Base-by-base conservation (phyloP, 1,140 invertebrate species). In the Galendromus occidentalis region DNA sequence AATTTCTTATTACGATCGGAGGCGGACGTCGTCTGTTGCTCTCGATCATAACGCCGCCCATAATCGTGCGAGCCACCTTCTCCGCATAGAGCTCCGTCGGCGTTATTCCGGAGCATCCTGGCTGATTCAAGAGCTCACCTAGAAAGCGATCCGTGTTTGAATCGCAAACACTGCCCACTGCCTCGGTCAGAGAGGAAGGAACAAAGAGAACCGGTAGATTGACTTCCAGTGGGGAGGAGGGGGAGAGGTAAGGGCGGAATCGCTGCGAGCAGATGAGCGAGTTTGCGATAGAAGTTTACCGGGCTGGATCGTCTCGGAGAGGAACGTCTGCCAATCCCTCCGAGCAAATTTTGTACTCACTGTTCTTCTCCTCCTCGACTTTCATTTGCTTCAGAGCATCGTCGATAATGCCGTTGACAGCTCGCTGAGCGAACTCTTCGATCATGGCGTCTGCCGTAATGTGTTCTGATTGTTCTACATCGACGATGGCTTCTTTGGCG, bases 81-180 rank as follows among this genome's bases (percentile, higher is more conserved):
- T 59, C 51, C 17, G 51, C 22, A 9, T 25, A 59, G 25, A 59
- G 51, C 22, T 59, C 51, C 9, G 22, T 59, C 9, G 51, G 22
- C 25, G 51, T 25, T 59, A 59, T 59, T 25, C 51, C 51, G 14
- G 51, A 59, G 25, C 51, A 59, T 59, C 51, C 51, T 22, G 51
- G 51, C 22, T 59, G 51, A 22, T 59, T 59, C 51, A 25, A 22
- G 1, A 25, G 51, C 51, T 59, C 51, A 17, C 33, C 51, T 59
- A 14, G 14, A 25, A 25, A 14, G 17, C 25, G 14, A 22, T 59
- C 33, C 33, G 9, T 39, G 9, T 9, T 4, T 39, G 4, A 39
- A 9, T 39, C 33, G 33, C 9, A 9, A 39, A 39, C 33, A 39
- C 33, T 39, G 33, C 4, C 9, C 33, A 9, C 4, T 9, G 33